Evolutionary conservation across 1,140 invertebrate genomes (phyloP).

Genomic region (Kradibia gibbosae): DNA sequence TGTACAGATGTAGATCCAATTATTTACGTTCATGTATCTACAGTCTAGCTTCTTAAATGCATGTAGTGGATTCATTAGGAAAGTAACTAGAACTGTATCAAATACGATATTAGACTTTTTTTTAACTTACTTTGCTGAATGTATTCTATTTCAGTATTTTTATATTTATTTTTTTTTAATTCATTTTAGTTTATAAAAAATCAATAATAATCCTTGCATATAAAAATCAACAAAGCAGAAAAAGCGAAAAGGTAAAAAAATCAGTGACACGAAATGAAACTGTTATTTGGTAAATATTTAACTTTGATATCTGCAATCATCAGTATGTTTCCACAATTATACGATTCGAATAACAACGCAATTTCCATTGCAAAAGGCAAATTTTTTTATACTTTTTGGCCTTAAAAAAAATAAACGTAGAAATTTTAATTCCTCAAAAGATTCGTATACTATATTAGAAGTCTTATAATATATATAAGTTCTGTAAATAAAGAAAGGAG

Average conservation of each 20-base stretch:
- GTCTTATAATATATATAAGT: neutral
- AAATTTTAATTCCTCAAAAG: neutral
- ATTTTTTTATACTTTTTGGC: no score
- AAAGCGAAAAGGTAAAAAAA: neutral
- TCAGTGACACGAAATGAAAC: slow-evolving; percentile 14
- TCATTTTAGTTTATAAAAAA: neutral
- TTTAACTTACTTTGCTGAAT: no score
- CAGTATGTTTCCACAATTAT: slow-evolving; percentile 33
- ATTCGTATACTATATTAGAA: neutral
- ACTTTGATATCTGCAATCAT: neutral
- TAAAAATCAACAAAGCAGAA: neutral
- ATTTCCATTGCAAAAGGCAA: neutral
- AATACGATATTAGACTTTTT: no score
- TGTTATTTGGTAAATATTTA: slow-evolving; percentile 20
- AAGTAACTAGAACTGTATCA: no score
- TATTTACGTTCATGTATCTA: no score
- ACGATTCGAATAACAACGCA: slow-evolving; percentile 28
- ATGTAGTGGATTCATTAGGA: no score
- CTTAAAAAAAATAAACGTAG: slow-evolving; percentile 6
- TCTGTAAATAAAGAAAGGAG: neutral
- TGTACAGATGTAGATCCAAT: no score
- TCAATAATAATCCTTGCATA: neutral
- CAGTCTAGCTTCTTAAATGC: no score
- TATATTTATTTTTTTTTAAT: no score
- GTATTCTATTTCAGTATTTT: no score